Base-by-base conservation (phyloP, 2,113 vertebrate species). In the Syrrhaptes paradoxus region DNA sequence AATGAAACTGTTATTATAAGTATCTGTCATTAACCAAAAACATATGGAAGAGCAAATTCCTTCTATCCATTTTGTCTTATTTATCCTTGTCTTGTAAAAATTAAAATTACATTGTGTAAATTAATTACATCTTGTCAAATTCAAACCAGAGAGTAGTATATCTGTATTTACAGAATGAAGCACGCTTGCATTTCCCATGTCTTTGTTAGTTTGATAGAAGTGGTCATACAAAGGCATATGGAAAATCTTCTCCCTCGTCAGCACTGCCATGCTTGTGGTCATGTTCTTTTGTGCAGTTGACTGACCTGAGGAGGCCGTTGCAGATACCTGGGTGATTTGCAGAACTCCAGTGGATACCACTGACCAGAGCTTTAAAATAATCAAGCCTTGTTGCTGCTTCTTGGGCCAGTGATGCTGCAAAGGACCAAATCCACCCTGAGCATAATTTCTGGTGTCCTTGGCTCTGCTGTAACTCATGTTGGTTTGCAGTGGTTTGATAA, bases 211-310 rank as follows among this genome's bases (percentile, higher is more conserved):
- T 52, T 46, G 19, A 24, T 25, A 38, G 55, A 82, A 81, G 21
- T 20, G 13, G 21, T 61, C 22, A 25, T 29, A 45, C 17, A 59
- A 34, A 70, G 24, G 18, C 0, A 0, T 6, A 20, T 74, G 70
- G 32, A 36, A 73, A 65, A 57, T 41, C 21, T 4, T 55, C 9
- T 57, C 34, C n/a, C 24, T 51, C 4, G 1, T 54, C 25, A 46
- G 31, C 45, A 24, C 32, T 1, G 0, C 5, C 4, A 34, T 0
- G 0, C 41, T 75, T 1, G 0, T 36, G 51, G 26, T 59, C 52
- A 5, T 0, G 0, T 58, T 52, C 7, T 3, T 52, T 36, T 88
- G 21, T 45, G 43, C 24, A 17, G 28, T 14, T 20, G 48, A 41
- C 45, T 2, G 5, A 15, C 6, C n/a, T 19, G 24, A 21, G 46